Evolutionary conservation across 2,888 invertebrate genomes (phyloP).

Genomic region (Abrostola triplasia): DNA sequence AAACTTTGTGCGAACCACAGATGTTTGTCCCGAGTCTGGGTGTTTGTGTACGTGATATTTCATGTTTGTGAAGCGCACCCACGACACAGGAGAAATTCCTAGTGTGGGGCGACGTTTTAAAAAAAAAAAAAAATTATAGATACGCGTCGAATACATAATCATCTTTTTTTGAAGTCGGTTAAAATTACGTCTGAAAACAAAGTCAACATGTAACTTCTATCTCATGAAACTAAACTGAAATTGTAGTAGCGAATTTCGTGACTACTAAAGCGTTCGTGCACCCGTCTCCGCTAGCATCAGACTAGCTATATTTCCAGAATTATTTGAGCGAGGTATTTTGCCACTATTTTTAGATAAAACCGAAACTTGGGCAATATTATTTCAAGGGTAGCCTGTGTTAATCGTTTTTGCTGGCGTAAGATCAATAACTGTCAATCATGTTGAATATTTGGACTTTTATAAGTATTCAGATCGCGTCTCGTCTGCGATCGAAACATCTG

Average conservation of each 20-base stretch:
- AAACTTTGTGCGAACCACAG: no score
- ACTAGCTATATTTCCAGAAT: slow-evolving; percentile 4
- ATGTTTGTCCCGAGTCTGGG: no score
- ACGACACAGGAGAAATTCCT: no score
- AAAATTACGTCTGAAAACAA: not conserved
- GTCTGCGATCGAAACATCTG: not conserved
- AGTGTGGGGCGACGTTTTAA: no score
- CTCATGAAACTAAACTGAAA: no score
- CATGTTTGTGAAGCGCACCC: no score
- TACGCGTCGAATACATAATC: no score
- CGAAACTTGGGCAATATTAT: slow-evolving; percentile 7
- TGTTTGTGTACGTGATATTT: no score
- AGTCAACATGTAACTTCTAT: no score
- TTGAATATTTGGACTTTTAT: slow-evolving; percentile 1
- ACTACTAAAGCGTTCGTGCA: not conserved
- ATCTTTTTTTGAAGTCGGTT: no score
- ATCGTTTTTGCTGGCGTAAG: not conserved
- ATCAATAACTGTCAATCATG: slow-evolving; percentile 15
- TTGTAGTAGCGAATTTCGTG: no score
- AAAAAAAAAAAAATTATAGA: no score
- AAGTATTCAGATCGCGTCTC: slow-evolving; percentile 14
- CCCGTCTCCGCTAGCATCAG: not conserved
- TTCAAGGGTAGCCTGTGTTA: slow-evolving; percentile 1
- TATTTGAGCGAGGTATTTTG: slow-evolving; percentile 2
- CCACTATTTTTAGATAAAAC: slow-evolving; percentile 4